Base-by-base conservation (phyloP, 2,113 vertebrate species). In the Nesogale talazaci region DNA sequence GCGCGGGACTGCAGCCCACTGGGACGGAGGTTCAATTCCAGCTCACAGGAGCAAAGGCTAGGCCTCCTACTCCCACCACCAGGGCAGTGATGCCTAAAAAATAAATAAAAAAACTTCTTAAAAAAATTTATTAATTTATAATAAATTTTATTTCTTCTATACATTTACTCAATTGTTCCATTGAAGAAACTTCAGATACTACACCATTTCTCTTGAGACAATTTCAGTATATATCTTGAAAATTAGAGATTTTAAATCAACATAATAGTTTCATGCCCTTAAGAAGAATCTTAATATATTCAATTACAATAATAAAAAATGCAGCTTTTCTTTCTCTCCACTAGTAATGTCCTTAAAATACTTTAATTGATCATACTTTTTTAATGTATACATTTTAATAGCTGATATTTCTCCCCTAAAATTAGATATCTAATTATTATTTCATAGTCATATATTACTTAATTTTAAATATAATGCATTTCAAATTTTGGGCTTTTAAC, bases 181-280 rank as follows among this genome's bases (percentile, higher is more conserved):
- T 74, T 81, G n/a, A 86, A 81, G 31, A 27, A 9, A 25, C 74
- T 8, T 81, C 77, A 56, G 40, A 31, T 31, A 67, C 63, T 27
- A 56, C 15, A 52, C 38, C 14, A 40, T 63, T 81, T 63, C 56
- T n/a, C 40, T 34, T 86, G 76, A 92, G 63, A 81, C 69, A 65
- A 56, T 23, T 92, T 56, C 38, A 15, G 1, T 27, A 52, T 31
- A 1, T 56, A 52, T 74, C n/a, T 38, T 74, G 63, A 74, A 81
- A 81, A 56, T 81, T 92, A 81, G 74, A n/a, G 42, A 84, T 67
- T 91, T 76, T 76, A 83, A 52, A 2, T 67, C 59, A 79, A 61
- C 23, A 86, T 19, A 72, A 3, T 11, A 80, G 46, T 72, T 72
- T 63, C 17, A 2, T 92, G 2, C n/a, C 17, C 63, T 85, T 52